Evolutionary conservation across 2,888 invertebrate species (phyloP).

Genomic region (Myathropa florea): DNA sequence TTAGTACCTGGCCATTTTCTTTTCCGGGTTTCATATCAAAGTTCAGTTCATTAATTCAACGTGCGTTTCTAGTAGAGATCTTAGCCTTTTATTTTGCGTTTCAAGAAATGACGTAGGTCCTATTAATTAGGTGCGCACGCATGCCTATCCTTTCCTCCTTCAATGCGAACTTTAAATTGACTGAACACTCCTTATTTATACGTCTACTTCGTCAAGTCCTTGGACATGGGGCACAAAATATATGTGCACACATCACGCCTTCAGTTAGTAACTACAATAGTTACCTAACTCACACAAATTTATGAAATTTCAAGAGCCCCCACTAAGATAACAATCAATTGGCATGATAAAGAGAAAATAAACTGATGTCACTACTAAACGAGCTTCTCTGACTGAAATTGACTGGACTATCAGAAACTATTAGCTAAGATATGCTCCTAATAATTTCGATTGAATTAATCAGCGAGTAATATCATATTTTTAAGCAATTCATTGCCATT

Average conservation of each 20-base stretch:
- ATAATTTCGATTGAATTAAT: not conserved
- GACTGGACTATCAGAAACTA: not conserved
- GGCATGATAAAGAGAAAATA: not conserved
- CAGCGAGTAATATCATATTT: not conserved
- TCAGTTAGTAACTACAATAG: not conserved
- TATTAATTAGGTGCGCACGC: no score
- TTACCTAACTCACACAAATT: not conserved
- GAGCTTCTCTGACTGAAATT: not conserved
- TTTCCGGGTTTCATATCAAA: not conserved
- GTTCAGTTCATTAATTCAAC: not conserved
- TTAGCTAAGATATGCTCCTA: not conserved
- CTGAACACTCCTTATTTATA: no score
- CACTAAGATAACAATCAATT: not conserved
- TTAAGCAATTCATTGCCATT: not conserved
- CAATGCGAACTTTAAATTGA: no score
- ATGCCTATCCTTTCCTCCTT: no score
- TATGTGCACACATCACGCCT: not conserved
- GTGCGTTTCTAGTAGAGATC: not conserved
- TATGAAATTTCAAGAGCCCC: not conserved
- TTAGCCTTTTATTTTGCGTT: not conserved
- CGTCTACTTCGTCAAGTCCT: no score
- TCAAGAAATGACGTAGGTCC: no score
- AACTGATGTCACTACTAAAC: not conserved
- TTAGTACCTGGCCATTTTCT: not conserved
- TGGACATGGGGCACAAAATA: not conserved